Evolutionary conservation across 2,888 invertebrate genomes (phyloP).

Genomic region (Labia minor): DNA sequence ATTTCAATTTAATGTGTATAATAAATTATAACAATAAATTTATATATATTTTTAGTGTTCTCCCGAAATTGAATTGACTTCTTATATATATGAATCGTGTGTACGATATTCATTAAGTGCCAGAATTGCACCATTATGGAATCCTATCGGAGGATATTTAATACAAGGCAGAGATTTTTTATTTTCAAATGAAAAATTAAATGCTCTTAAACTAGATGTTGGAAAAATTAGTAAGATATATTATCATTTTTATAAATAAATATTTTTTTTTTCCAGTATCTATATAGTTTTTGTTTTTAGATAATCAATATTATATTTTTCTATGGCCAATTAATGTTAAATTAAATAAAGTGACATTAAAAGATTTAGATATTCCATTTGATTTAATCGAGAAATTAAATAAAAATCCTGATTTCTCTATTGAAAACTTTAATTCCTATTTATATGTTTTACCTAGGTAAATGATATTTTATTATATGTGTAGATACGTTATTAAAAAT

Average conservation of each 20-base stretch:
- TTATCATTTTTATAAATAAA: background rate
- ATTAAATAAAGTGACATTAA: slow-evolving; percentile 28
- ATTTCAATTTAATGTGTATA: no score
- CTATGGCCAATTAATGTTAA: slow-evolving; percentile 26
- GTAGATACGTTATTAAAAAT: no score
- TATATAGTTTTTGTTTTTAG: slow-evolving; percentile 18
- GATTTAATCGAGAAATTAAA: slow-evolving; percentile 16
- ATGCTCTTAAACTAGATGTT: slow-evolving; percentile 31
- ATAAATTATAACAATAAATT: no score
- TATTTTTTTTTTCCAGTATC: background rate
- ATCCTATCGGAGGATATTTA: slow-evolving; percentile 31
- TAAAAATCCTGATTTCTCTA: slow-evolving; percentile 14
- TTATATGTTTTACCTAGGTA: slow-evolving; percentile 34
- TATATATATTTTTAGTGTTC: slow-evolving; percentile 16
- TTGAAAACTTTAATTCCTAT: background rate
- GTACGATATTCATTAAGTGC: slow-evolving; percentile 33
- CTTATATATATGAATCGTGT: slow-evolving; percentile 32
- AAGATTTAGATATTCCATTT: slow-evolving; percentile 27
- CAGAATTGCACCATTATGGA: slow-evolving; percentile 34
- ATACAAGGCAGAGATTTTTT: slow-evolving; percentile 32
- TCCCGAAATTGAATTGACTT: slow-evolving; percentile 26
- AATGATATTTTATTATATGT: background rate
- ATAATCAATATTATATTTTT: slow-evolving; percentile 22
- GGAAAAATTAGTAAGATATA: slow-evolving; percentile 27
- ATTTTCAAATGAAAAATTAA: slow-evolving; percentile 24